Evolutionary conservation across 1,140 invertebrate species (phyloP).

Genomic region (Danaus plexippus): DNA sequence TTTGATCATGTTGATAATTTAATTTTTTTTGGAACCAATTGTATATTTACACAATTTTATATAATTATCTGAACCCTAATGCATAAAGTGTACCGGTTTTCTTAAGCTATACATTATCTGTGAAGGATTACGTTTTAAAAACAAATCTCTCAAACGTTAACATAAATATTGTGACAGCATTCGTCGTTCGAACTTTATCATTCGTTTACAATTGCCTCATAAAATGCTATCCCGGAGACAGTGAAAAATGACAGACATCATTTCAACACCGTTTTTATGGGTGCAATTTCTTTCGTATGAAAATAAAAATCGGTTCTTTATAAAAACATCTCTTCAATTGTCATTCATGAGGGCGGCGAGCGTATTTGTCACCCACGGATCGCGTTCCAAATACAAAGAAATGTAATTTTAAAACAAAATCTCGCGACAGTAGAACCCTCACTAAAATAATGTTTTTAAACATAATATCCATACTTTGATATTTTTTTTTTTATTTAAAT

Average conservation of each 20-base stretch:
- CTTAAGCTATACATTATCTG: too few relatives aligned
- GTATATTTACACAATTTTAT: too few relatives aligned
- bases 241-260: slow-evolving; percentile 67
- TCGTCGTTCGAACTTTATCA: slow-evolving; percentile 29
- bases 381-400: slow-evolving; percentile 65
- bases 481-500: too few relatives aligned
- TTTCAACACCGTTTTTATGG: slow-evolving; percentile 66
- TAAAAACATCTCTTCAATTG: slow-evolving; percentile 71
- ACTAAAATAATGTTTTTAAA: slow-evolving; percentile 16
- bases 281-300: slow-evolving; percentile 68
- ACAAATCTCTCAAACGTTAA: slow-evolving; percentile 4
- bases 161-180: background rate
- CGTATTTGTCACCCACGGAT: slow-evolving; percentile 68
- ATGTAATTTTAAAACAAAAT: slow-evolving; percentile 69
- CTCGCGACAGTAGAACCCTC: slow-evolving; percentile 44
- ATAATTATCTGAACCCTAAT: too few relatives aligned
- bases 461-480: too few relatives aligned
- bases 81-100: too few relatives aligned
- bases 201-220: slow-evolving; percentile 51
- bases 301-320: slow-evolving; percentile 66
- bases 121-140: slow-evolving; percentile 12
- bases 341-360: slow-evolving; percentile 65
- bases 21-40: too few relatives aligned
- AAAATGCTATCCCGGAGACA: slow-evolving; percentile 57
- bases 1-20: too few relatives aligned